Percentiles rank a stretch among this genome's conserved stretches.
Evolutionary conservation across 2,888 invertebrate species (phyloP).

Genomic region (Chaetoderma sp.): DNA sequence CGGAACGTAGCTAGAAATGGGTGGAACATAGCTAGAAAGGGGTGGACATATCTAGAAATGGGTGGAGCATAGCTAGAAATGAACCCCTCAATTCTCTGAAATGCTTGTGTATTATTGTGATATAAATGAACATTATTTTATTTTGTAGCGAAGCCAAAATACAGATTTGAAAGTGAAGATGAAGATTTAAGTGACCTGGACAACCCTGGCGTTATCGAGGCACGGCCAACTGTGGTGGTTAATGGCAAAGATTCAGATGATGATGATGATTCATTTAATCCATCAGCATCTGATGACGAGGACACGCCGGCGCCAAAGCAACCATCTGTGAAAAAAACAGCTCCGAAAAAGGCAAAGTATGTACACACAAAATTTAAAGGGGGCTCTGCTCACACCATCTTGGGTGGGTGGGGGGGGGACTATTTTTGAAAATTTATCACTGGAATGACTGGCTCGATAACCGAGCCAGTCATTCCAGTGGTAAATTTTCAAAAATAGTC

Average conservation of each 20-base stretch:
- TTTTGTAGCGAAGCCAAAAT: constrained; percentile 43
- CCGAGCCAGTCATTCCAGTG: too few species aligned
- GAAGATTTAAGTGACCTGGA: constrained; percentile 35
- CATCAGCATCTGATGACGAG: constrained; percentile 10
- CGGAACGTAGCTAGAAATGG: too few species aligned
- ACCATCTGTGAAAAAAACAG: constrained; percentile 19
- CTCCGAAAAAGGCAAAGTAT: constrained; percentile 25
- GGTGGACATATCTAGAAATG: too few species aligned
- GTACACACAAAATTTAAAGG: too few species aligned
- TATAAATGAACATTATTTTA: constrained; percentile 6
- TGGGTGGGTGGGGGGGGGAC: too few species aligned
- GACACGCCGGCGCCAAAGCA: constrained; percentile 17
- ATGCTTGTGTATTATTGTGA: neutral
- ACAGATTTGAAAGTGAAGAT: constrained; percentile 44
- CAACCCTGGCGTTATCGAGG: constrained; percentile 28
- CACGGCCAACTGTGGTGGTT: neutral
- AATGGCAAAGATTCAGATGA: constrained; percentile 32
- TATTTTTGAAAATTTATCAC: too few species aligned
- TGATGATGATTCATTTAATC: constrained; percentile 20
- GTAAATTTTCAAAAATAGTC: too few species aligned
- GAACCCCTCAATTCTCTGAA: neutral
- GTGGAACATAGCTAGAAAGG: too few species aligned
- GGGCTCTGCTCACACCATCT: too few species aligned
- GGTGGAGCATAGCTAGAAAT: too few species aligned
- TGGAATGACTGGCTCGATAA: too few species aligned